Percentiles rank a stretch among this genome's conserved stretches.
These are phyloP conservation scores for Syrrhaptes paradoxus DNA, from an alignment of 2,113 vertebrate species.

Conservation along the genomic window DNA sequence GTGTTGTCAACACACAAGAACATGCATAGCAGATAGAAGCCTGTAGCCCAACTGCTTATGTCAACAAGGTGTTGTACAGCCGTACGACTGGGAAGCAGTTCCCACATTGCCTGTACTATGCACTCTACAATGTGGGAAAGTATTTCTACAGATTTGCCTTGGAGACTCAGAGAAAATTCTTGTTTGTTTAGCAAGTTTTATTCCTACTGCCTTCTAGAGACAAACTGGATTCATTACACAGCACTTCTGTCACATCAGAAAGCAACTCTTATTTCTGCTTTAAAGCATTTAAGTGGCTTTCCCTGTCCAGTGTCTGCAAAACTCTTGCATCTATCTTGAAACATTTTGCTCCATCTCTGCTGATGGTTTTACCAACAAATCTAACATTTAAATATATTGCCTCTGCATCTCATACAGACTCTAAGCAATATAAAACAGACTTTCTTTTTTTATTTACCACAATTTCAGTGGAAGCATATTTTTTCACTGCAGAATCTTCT, in stretches of 20 bases:
- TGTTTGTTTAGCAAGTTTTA: neutral
- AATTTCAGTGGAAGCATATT: neutral
- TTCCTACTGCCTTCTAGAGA: neutral
- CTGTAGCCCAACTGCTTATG: neutral
- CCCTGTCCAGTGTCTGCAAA: neutral
- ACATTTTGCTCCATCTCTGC: neutral
- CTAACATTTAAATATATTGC: neutral
- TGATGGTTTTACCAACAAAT: neutral
- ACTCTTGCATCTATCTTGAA: neutral
- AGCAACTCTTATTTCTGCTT: neutral
- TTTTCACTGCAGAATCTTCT: neutral
- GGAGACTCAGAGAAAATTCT: neutral
- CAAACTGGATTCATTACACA: neutral
- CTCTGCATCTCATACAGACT: neutral
- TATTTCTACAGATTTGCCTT: neutral
- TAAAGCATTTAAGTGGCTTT: neutral
- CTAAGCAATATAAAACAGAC: neutral
- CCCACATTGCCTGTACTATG: neutral
- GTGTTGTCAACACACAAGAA: neutral
- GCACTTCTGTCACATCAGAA: neutral
- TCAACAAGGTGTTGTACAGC: neutral
- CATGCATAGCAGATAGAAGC: fast-evolving
- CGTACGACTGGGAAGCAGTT: neutral
- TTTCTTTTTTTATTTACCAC: neutral
- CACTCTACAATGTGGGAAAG: neutral